A percentile compares a stretch with the other conserved stretches of the same genome.
These are phyloP conservation scores for Drosophila tripunctata DNA, from an alignment of 2,888 invertebrate genomes.

Conservation along the genomic window DNA sequence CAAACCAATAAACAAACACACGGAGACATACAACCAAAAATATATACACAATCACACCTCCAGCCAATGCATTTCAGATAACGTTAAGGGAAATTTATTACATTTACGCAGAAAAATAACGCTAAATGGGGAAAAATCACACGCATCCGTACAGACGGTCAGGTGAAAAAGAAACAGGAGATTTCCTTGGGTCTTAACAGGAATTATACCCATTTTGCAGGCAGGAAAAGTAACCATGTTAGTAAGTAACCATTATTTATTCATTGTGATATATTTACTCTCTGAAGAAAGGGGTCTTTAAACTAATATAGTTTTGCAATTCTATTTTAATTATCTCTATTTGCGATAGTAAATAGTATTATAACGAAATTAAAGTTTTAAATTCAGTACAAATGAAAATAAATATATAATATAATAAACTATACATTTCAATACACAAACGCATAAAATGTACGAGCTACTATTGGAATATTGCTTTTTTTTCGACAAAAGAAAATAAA, in stretches of 20 bases:
- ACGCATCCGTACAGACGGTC: slow-evolving; percentile 12
- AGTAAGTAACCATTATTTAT: slow-evolving; percentile 2
- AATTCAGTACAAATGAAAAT: too few species aligned
- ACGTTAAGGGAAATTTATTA: slow-evolving; percentile 72
- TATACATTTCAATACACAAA: too few species aligned
- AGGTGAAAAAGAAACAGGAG: slow-evolving; percentile 11
- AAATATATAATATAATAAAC: too few species aligned
- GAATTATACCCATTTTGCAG: slow-evolving; percentile 2
- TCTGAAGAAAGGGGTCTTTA: background rate
- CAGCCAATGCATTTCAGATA: slow-evolving; percentile 56
- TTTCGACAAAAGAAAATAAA: too few species aligned
- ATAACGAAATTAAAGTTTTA: too few species aligned
- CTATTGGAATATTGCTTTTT: too few species aligned
- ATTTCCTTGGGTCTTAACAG: slow-evolving; percentile 26
- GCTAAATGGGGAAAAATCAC: slow-evolving; percentile 66
- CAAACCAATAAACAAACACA: slow-evolving; percentile 19
- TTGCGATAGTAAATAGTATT: too few species aligned
- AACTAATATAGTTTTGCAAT: too few species aligned
- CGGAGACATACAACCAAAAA: background rate
- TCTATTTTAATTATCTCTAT: too few species aligned
- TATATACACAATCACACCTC: background rate
- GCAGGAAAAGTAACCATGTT: slow-evolving; percentile 8
- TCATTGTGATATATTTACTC: background rate
- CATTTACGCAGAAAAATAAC: slow-evolving; percentile 55
- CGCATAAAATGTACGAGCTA: too few species aligned